Base-by-base conservation (phyloP, 2,797 vertebrate species). In the Sus cebifrons region DNA sequence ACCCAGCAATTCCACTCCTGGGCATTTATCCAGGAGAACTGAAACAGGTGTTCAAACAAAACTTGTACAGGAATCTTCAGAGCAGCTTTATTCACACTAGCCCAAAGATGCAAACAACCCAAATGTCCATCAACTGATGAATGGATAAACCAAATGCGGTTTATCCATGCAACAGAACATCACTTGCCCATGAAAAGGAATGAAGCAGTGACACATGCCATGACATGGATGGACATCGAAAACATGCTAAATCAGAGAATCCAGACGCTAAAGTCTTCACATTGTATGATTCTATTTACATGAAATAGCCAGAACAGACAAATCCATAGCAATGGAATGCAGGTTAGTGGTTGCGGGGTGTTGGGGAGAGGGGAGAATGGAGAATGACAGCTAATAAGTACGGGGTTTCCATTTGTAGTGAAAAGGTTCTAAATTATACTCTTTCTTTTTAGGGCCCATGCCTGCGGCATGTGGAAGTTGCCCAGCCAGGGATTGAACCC, bases 11-110 rank as follows among this genome's bases (percentile, higher is more conserved):
- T 90, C 91, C 71, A 64, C 71, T 60, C 27, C 29, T 77, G 18
- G 23, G 67, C 73, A 0, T n/a, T 16, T 32, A 73, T 44, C 68
- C 78, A 36, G 81, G 78, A 95, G 73, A 88, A 83, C 27, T 77
- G 44, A 88, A 96, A 73, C 73, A 85, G 21, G 18, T 77, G 25
- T 88, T 85, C 27, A 65, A 16, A 82, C 65, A 79, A 85, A 52
- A 82, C 78, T 23, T 86, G 13, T 2, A 15, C 8, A 21, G 49
- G 32, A 64, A 4, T 64, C 23, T 77, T 78, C 27, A 74, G 29
- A 15, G 74, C 52, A 75, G 16, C 21, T 0, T 17, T 60, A 13
- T 23, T 85, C 54, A 44, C 36, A n/a, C 5, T 13, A 32, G 27
- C 82, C 27, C 62, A 77, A 7, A 70, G 58, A n/a, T 9, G 17